Percentiles rank a stretch among this genome's conserved stretches.
These are phyloP conservation scores for Microchirus variegatus DNA, from an alignment of 2,797 vertebrate genomes.

Conservation along the genomic window DNA sequence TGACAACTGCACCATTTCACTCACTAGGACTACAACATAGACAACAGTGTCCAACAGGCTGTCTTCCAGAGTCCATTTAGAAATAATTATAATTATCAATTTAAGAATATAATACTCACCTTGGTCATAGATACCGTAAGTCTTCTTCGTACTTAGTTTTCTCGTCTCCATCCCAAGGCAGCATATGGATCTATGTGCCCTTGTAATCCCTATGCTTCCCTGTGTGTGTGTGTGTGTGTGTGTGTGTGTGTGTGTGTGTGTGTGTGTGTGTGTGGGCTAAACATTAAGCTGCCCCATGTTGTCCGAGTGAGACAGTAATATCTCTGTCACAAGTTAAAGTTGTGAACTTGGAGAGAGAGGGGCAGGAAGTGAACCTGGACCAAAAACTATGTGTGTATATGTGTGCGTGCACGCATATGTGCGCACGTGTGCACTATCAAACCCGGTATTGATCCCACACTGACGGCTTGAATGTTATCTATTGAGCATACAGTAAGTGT, in stretches of 20 bases:
- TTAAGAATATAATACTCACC: conserved; percentile 53
- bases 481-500: conserved; percentile 17
- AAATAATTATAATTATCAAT: conserved; percentile 1
- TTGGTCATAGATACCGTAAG: conserved; percentile 12
- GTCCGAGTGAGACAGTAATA: conserved; percentile 57
- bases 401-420: not conserved
- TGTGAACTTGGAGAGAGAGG: conserved; percentile 18
- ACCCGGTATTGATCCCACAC: conserved; percentile 45
- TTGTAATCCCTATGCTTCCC: conserved; percentile 63
- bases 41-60: not conserved
- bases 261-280: conserved; percentile 70
- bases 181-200: conserved; percentile 42
- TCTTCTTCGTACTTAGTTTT: conserved; percentile 38
- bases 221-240: conserved; percentile 44
- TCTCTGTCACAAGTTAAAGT: conserved; percentile 47
- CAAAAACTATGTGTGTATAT: conserved; percentile 5
- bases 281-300: conserved; percentile 78
- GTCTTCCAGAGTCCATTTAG: not conserved
- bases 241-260: conserved; percentile 43
- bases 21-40: not conserved
- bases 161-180: conserved; percentile 67
- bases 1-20: conserved; percentile 11
- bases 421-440: not conserved
- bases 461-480: conserved; percentile 26
- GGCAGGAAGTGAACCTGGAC: conserved; percentile 27